Conservation (phyloP, 2,797 vertebrate genomes). For the Sebastes variabilis region DNA sequence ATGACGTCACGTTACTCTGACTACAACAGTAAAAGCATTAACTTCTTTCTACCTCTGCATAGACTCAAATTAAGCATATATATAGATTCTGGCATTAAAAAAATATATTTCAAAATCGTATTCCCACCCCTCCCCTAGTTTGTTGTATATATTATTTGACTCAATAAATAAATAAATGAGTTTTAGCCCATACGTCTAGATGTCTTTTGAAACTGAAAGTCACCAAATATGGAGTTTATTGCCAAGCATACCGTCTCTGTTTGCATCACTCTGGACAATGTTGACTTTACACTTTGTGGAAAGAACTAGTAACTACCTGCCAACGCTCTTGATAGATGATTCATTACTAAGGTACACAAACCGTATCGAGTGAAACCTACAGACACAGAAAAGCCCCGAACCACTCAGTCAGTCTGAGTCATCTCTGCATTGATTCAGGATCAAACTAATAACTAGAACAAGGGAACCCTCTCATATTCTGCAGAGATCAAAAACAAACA, state of each 20-base stretch:
- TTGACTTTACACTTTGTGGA: not conserved
- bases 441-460: conserved; percentile 1
- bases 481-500: conserved; percentile 26
- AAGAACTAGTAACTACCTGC: not conserved
- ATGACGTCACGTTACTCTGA: too few relatives aligned
- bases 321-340: not conserved
- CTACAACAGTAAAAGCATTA: too few relatives aligned
- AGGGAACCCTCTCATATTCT: conserved; percentile 16
- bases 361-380: not conserved
- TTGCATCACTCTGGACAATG: not conserved
- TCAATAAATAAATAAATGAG: not conserved
- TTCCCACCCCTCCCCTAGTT: too few relatives aligned
- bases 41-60: too few relatives aligned
- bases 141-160: too few relatives aligned
- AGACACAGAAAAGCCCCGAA: not conserved
- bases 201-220: not conserved
- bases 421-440: not conserved
- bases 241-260: not conserved
- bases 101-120: too few relatives aligned
- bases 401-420: not conserved
- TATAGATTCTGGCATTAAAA: too few relatives aligned
- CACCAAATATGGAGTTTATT: not conserved
- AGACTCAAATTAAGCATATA: too few relatives aligned
- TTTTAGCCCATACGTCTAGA: not conserved
- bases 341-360: not conserved